Evolutionary conservation across 2,797 vertebrate species (phyloP), one percentile per base, ranked within the genome.

Genomic region (Poeciliopsis paucimaculata): DNA sequence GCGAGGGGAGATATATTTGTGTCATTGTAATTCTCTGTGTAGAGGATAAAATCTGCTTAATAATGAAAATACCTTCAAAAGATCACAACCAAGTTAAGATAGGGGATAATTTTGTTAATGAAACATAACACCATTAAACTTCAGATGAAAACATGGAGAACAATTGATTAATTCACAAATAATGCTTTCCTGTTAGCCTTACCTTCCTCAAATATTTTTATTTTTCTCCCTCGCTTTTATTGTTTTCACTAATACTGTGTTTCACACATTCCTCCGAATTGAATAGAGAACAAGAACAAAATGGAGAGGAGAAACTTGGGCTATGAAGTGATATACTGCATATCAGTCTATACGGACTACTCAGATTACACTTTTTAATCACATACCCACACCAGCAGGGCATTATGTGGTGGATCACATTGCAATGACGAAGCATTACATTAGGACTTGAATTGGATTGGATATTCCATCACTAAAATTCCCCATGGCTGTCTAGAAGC

Each of bases 291-390:
- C 74, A 45, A 77, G 11, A 28, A 9, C 47, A 79, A 84, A 83
- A 77, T 39, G 62, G 71, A 60, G 73, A 85, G 78, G 82, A 86
- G 78, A 77, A 82, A 43, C 66, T 76, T 82, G 66, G 81, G 82
- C 85, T 80, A 80, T 78, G 84, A 87, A 72, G 82, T 85, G 89
- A 91, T 92, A 84, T 43, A 87, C 81, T 81, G 83, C 76, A 84
- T 80, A 90, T 91, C 87, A 82, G 83, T 84, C 88, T 34, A 84
- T 89, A 87, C 77, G 75, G 88, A 87, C 57, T 76, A 81, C 91
- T 93, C 93, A 73, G 79, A 92, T 94, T 91, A 90, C 82, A 74
- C 92, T 83, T 92, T 92, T 92, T 93, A 93, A 94, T 93, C 94
- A 92, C 90, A 93, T 86, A 84, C 86, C 81, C 83, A 87, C 87